phyloP scores from a whole-genome alignment of 2,797 vertebrate species.

The Chiloscyllium punctatum region DNA sequence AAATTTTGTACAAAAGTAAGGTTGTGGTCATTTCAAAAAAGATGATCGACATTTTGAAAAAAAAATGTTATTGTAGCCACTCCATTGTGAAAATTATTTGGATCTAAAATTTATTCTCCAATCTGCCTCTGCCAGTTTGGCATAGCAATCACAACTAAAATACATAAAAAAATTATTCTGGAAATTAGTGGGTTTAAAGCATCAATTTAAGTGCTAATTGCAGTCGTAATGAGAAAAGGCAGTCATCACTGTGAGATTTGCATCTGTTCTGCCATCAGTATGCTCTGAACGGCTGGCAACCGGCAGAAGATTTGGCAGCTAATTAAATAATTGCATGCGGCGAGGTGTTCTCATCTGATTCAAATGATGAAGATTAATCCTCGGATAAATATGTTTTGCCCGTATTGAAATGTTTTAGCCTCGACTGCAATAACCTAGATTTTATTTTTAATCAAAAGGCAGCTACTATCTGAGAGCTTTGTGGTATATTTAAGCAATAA shows the following conservation, averaged over 20 bases:
- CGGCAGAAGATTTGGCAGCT: conserved; percentile 78
- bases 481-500: conserved; percentile 39
- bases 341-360: conserved; percentile 85
- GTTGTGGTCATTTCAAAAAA: neutral
- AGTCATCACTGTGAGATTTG: conserved; percentile 73
- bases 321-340: conserved; percentile 99
- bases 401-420: conserved; percentile 74
- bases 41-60: neutral
- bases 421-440: conserved; percentile 64
- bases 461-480: conserved; percentile 39
- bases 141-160: conserved; percentile 74
- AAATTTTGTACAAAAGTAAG: conserved; percentile 22
- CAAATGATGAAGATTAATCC: conserved; percentile 92
- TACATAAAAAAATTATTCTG: conserved; percentile 77
- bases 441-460: conserved; percentile 40
- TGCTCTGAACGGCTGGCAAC: conserved; percentile 68
- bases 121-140: conserved; percentile 70
- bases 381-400: conserved; percentile 97
- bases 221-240: conserved; percentile 92
- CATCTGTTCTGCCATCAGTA: conserved; percentile 84
- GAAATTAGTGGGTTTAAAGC: conserved; percentile 88
- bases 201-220: conserved; percentile 98
- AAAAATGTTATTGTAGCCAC: neutral
- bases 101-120: conserved; percentile 77
- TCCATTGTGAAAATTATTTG: conserved; percentile 69